Base-by-base conservation (phyloP, 2,888 invertebrate species). In the Aphidius colemani region DNA sequence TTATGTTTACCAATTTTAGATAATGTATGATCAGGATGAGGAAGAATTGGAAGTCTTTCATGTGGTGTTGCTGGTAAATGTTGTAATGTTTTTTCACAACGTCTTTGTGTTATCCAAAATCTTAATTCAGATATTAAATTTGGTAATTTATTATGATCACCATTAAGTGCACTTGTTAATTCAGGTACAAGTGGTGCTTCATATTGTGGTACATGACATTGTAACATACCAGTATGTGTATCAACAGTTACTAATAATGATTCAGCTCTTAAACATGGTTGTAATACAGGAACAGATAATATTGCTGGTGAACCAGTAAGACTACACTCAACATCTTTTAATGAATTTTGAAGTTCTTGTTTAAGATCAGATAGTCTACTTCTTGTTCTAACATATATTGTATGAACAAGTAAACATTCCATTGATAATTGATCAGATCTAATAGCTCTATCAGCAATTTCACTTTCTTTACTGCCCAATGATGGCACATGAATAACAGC, bases 41-140 rank as follows among this genome's bases (percentile, higher is more conserved):
- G 90, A 43, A 96, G 83, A 65, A 98, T 87, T 0, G 96, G 95
- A 61, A 98, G 85, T 68, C 90, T 88, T 77, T 94, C 94, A 65
- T 91, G 90, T 7, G 95, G 91, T 49, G 92, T 91, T 2, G 96
- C 96, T 7, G 96, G 95, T 61, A 98, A 84, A 83, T 96, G 95
- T 77, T 98, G 96, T 9, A 97, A 84, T 0, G 97, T 97, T 83
- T 96, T 96, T 79, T 96, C 95, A 78, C 96, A 97, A 4, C 97
- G 88, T 57, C 95, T 87, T 71, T 96, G 91, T 2, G 94, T 94
- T 68, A 98, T 89, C 94, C 96, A 96, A 79, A 90, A 93, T 72
- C 94, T 84, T 46, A 94, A 81, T 78, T 91, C 91, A 1, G 89
- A 88, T 53, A 94, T 86, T 46, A 91, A 84, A 11, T 85, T 82